Evolutionary conservation across 1,140 invertebrate genomes (phyloP).

Genomic region (Neelides sp.): DNA sequence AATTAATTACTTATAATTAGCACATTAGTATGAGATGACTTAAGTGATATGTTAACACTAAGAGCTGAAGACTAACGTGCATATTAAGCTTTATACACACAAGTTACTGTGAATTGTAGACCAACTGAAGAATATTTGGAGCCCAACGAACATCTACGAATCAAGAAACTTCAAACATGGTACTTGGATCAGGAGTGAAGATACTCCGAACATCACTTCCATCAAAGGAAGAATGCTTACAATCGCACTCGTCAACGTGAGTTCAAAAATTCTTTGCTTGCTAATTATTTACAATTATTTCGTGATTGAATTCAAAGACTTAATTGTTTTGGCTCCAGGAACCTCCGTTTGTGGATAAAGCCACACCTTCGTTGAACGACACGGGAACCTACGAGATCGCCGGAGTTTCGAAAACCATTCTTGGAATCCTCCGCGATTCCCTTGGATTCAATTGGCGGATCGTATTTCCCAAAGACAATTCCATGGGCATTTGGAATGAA

Average conservation of each 20-base stretch:
- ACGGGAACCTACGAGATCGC: too few species aligned
- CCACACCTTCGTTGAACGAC: slow-evolving; percentile 10
- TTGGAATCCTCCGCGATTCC: slow-evolving; percentile 20
- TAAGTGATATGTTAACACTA: too few species aligned
- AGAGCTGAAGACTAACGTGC: too few species aligned
- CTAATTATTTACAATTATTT: neutral
- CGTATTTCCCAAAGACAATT: slow-evolving; percentile 18
- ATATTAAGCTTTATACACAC: too few species aligned
- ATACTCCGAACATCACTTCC: slow-evolving; percentile 7
- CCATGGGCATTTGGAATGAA: slow-evolving; percentile 10
- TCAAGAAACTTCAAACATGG: slow-evolving; percentile 16
- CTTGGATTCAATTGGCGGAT: slow-evolving; percentile 25
- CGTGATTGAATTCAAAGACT: neutral
- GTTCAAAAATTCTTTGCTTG: neutral
- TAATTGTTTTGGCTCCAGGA: slow-evolving; percentile 13
- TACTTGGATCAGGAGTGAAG: slow-evolving; percentile 15
- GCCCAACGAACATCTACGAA: slow-evolving; percentile 25
- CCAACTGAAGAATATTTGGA: slow-evolving; percentile 30
- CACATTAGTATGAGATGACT: too few species aligned
- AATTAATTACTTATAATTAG: too few species aligned
- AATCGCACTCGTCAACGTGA: slow-evolving; percentile 23
- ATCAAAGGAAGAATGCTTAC: slow-evolving; percentile 16
- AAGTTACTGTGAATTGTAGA: slow-evolving; percentile 9
- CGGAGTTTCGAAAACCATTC: slow-evolving; percentile 16
- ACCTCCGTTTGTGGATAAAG: slow-evolving; percentile 14